A percentile compares a stretch with the other conserved stretches of the same genome.
Conservation (phyloP, 2,888 invertebrate species). For the Hirtodrosophila histrioides region DNA sequence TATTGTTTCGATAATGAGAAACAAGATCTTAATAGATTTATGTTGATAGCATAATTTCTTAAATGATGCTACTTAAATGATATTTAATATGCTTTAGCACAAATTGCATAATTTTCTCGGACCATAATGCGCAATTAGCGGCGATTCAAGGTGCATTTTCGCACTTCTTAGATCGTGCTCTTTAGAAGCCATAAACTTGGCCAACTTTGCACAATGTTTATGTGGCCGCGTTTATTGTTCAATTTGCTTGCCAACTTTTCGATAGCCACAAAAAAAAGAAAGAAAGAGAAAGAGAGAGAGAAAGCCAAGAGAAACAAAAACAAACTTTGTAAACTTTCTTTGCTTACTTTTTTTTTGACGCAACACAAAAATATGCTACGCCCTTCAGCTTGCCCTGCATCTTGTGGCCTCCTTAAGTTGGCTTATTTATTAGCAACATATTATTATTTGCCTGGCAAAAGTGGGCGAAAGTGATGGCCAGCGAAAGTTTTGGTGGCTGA, state of each 20-base stretch:
- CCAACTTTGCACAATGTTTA: conserved; percentile 41
- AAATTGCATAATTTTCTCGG: conserved; percentile 22
- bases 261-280: conserved; percentile 27
- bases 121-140: conserved; percentile 34
- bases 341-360: conserved; percentile 20
- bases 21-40: too few relatives aligned
- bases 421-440: conserved; percentile 78
- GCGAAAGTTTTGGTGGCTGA: conserved; percentile 55
- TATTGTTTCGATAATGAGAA: too few relatives aligned
- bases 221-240: conserved; percentile 45
- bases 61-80: too few relatives aligned
- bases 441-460: conserved; percentile 61
- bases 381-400: conserved; percentile 27
- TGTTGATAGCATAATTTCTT: too few relatives aligned
- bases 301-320: neutral
- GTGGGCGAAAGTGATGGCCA: conserved; percentile 40
- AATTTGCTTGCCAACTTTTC: conserved; percentile 61
- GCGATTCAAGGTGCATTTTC: conserved; percentile 22
- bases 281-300: conserved; percentile 4
- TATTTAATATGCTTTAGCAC: conserved; percentile 1
- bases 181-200: conserved; percentile 33
- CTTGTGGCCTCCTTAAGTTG: conserved; percentile 9
- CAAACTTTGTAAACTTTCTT: conserved; percentile 57
- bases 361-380: conserved; percentile 47
- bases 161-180: conserved; percentile 2